Evolutionary conservation across 2,888 invertebrate genomes (phyloP).

Genomic region (Sesamia inferens): DNA sequence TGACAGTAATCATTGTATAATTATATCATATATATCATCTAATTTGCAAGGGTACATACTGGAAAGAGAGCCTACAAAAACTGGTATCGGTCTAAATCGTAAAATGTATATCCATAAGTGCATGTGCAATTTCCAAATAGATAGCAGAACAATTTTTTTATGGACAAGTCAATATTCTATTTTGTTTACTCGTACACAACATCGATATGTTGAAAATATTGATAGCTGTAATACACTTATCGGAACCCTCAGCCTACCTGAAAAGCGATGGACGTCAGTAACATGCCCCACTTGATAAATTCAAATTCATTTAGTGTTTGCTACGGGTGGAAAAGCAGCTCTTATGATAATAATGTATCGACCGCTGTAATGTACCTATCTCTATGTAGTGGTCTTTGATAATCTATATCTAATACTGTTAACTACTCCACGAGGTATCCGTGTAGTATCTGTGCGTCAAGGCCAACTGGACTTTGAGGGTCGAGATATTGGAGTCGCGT

Average conservation of each 20-base stretch:
- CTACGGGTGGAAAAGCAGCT: too few species aligned
- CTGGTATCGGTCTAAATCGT: not conserved
- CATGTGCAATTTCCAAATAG: not conserved
- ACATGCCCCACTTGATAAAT: constrained; percentile 23
- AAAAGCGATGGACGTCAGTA: constrained; percentile 26
- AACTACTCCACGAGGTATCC: too few species aligned
- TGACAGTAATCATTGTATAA: too few species aligned
- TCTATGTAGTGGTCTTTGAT: too few species aligned
- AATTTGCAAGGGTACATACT: not conserved
- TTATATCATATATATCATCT: too few species aligned
- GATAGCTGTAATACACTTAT: constrained; percentile 22
- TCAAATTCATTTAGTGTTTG: too few species aligned
- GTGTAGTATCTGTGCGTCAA: too few species aligned
- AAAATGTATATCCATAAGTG: not conserved
- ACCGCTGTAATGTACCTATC: too few species aligned
- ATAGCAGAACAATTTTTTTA: not conserved
- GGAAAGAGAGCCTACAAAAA: not conserved
- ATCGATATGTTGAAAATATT: constrained; percentile 7
- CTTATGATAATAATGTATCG: too few species aligned
- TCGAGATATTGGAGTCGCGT: too few species aligned
- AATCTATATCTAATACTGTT: too few species aligned
- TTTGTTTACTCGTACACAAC: not conserved
- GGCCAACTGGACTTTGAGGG: too few species aligned
- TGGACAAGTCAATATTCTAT: not conserved
- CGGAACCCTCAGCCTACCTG: constrained; percentile 14